phyloP scores from a whole-genome alignment of 2,113 vertebrate genomes.

The Pomatorhinus ruficollis region DNA sequence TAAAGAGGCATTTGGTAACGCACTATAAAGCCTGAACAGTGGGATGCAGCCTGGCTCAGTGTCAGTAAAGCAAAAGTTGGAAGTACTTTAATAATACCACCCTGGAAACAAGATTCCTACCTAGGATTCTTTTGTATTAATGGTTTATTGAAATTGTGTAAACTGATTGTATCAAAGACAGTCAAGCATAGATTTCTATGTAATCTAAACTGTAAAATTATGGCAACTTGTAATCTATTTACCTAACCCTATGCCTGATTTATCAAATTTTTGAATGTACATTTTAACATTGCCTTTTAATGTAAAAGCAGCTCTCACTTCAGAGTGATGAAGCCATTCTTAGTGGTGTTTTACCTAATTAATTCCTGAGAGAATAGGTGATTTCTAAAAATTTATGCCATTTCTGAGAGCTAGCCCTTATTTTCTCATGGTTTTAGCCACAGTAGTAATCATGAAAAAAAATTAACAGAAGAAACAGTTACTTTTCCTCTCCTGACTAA shows the following conservation, averaged over 20 bases:
- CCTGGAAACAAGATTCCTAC: neutral
- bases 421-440: neutral
- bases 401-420: neutral
- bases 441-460: neutral
- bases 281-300: neutral
- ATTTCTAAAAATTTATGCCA: neutral
- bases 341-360: neutral
- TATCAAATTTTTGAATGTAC: neutral
- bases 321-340: neutral
- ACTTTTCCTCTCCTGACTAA: neutral
- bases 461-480: neutral
- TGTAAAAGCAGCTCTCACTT: neutral
- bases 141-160: neutral
- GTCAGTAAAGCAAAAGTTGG: neutral
- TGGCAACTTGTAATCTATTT: neutral
- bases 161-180: neutral
- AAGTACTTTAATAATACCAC: neutral
- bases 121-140: neutral
- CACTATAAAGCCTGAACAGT: neutral
- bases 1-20: neutral
- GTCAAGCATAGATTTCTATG: neutral
- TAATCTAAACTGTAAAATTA: neutral
- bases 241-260: neutral
- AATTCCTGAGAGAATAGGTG: neutral
- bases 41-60: neutral